Conservation (phyloP, 2,888 invertebrate species). For the Hyposoter didymator region DNA sequence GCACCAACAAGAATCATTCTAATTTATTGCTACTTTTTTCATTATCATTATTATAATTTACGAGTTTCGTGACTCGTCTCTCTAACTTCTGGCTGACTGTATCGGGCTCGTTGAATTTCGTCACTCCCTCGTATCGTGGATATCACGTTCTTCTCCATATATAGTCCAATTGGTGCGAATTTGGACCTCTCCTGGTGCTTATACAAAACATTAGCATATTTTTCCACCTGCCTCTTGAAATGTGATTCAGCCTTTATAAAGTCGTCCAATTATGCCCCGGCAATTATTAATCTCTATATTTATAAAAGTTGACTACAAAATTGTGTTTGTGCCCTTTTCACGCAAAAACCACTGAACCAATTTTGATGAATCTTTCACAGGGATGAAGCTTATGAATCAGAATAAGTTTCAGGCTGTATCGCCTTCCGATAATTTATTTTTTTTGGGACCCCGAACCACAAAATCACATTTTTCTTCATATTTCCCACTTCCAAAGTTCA, state of each 20-base stretch:
- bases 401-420: too few relatives aligned
- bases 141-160: conserved; percentile 19
- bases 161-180: background rate
- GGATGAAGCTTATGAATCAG: too few relatives aligned
- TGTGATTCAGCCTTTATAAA: background rate
- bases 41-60: conserved; percentile 41
- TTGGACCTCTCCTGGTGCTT: background rate
- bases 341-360: background rate
- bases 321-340: background rate
- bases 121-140: conserved; percentile 33
- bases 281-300: background rate
- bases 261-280: background rate
- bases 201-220: background rate
- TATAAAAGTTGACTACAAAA: background rate
- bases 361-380: too few relatives aligned
- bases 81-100: conserved; percentile 20
- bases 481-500: too few relatives aligned
- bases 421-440: too few relatives aligned
- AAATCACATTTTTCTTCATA: too few relatives aligned
- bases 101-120: conserved; percentile 47
- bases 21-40: background rate
- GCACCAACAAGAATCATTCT: background rate
- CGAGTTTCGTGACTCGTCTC: conserved; percentile 39
- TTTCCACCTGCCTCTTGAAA: background rate
- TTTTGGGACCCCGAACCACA: too few relatives aligned